phyloP scores from a whole-genome alignment of 2,888 invertebrate species.

The Himalopsyche tibetana region DNA sequence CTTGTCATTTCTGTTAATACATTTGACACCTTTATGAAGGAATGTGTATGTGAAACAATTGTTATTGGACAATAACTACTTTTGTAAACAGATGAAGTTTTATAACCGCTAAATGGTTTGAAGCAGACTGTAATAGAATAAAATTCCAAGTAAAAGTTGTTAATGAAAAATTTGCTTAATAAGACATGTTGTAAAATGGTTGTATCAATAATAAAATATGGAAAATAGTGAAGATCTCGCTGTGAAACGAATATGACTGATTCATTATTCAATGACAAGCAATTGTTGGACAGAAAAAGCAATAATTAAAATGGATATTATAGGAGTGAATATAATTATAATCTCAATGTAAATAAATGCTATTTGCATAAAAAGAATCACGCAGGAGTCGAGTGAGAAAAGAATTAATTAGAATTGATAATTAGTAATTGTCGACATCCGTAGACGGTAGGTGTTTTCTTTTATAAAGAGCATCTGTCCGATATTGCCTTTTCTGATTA shows the following conservation, averaged over 20 bases:
- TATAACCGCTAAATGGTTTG: no score
- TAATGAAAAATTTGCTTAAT: no score
- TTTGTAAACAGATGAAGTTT: no score
- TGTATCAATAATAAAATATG: no score
- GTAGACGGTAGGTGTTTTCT: background rate
- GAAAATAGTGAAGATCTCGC: background rate
- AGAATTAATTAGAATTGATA: slow-evolving; percentile 28
- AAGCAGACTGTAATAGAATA: no score
- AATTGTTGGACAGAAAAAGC: slow-evolving; percentile 26
- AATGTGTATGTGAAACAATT: no score
- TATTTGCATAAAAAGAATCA: slow-evolving; percentile 41
- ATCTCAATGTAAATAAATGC: slow-evolving; percentile 36
- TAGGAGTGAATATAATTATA: slow-evolving; percentile 24
- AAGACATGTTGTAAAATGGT: no score
- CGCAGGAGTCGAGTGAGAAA: slow-evolving; percentile 28
- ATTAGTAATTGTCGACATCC: slow-evolving; percentile 9
- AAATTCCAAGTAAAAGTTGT: no score
- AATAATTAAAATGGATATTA: slow-evolving; percentile 36
- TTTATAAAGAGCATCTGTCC: background rate
- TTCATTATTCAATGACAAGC: background rate
- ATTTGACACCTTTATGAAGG: no score
- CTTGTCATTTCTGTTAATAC: no score
- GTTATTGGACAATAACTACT: no score
- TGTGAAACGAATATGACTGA: background rate
- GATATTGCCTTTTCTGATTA: slow-evolving; percentile 19